phyloP scores from a whole-genome alignment of 2,888 invertebrate genomes.

The Drosophila algonquin region DNA sequence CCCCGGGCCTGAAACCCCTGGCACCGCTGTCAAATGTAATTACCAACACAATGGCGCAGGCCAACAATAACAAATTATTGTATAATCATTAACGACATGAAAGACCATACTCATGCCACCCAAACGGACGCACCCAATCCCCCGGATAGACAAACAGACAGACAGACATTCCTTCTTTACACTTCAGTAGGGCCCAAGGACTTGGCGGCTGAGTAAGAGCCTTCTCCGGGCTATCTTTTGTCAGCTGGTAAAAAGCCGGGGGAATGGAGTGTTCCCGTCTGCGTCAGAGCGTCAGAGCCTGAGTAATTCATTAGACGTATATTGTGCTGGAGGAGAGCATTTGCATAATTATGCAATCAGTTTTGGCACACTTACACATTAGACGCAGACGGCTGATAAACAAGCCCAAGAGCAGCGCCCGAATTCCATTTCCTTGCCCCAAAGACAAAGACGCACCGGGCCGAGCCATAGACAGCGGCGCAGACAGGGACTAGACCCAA shows the following conservation, averaged over 20 bases:
- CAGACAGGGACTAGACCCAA: constrained; percentile 80
- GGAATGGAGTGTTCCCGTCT: neutral
- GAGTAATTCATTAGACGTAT: constrained; percentile 78
- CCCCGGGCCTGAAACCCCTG: too few relatives aligned
- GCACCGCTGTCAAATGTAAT: constrained; percentile 43
- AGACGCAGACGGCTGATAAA: constrained; percentile 78
- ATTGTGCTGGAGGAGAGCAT: constrained; percentile 67
- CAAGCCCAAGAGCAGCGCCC: constrained; percentile 50
- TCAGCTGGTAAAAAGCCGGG: neutral
- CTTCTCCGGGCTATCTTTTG: constrained; percentile 34
- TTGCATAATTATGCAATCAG: constrained; percentile 83
- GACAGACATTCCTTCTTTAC: constrained; percentile 16
- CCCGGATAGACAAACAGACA: neutral
- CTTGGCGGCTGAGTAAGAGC: constrained; percentile 22
- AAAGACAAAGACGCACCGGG: constrained; percentile 10
- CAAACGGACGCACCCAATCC: neutral
- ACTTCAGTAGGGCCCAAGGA: constrained; percentile 9
- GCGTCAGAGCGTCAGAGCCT: constrained; percentile 30
- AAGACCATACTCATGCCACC: neutral
- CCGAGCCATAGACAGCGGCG: constrained; percentile 51
- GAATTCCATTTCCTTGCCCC: constrained; percentile 19
- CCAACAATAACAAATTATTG: constrained; percentile 67
- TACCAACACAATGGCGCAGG: constrained; percentile 30
- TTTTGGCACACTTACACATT: constrained; percentile 78
- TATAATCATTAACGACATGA: constrained; percentile 53